These are phyloP conservation scores for Sipha maydis DNA, from an alignment of 2,888 invertebrate genomes.

Conservation along the genomic window DNA sequence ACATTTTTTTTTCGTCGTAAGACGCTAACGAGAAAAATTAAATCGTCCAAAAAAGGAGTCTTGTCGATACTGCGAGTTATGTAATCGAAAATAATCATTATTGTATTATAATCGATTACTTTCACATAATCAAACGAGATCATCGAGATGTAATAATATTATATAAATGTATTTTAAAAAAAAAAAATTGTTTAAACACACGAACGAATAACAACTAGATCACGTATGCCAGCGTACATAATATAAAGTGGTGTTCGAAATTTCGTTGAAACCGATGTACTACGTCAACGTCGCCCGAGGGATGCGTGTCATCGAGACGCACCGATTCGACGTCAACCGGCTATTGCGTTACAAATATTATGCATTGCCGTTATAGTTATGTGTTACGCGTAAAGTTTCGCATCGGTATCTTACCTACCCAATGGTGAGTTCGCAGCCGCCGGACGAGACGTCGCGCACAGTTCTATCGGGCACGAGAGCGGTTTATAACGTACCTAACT, in stretches of 20 bases:
- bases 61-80: background rate
- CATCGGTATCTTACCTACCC: background rate
- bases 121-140: background rate
- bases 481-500: too few relatives aligned
- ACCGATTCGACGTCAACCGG: background rate
- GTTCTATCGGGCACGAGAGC: background rate
- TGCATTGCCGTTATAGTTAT: background rate
- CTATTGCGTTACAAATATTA: background rate
- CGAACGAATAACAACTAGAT: background rate
- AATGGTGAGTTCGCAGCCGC: background rate
- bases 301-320: background rate
- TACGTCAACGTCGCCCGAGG: background rate
- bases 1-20: too few relatives aligned
- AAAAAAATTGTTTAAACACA: background rate
- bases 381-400: background rate
- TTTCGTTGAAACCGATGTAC: background rate
- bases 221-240: background rate
- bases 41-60: background rate
- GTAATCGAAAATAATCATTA: background rate
- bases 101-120: background rate
- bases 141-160: background rate
- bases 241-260: background rate
- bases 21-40: too few relatives aligned
- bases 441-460: background rate
- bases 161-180: background rate